These are phyloP conservation scores for Lomographa bimaculata DNA, from an alignment of 2,888 invertebrate genomes.

Conservation along the genomic window DNA sequence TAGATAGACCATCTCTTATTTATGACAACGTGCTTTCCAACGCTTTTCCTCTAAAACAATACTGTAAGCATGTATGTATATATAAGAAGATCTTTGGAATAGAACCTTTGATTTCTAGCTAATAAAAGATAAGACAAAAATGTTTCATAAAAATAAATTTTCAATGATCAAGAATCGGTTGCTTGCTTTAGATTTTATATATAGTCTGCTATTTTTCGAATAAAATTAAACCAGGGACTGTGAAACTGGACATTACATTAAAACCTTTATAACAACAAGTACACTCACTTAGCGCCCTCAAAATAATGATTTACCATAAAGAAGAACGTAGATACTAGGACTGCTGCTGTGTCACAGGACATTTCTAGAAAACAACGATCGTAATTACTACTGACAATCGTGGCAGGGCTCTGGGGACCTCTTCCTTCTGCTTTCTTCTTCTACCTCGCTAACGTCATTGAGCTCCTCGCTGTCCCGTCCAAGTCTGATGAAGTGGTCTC, in stretches of 20 bases:
- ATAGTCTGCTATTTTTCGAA: too few relatives aligned
- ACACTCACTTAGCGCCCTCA: constrained; percentile 48
- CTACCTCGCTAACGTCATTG: constrained; percentile 54
- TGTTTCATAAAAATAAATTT: too few relatives aligned
- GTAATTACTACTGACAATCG: constrained; percentile 65
- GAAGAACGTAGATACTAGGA: constrained; percentile 21
- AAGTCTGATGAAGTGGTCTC: constrained; percentile 72
- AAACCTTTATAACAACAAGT: constrained; percentile 46
- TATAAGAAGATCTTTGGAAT: too few relatives aligned
- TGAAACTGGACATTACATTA: constrained; percentile 29
- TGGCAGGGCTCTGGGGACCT: constrained; percentile 55
- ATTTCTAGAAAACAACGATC: constrained; percentile 1
- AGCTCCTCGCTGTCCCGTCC: constrained; percentile 71
- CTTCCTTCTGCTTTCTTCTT: constrained; percentile 61
- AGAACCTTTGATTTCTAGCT: too few relatives aligned
- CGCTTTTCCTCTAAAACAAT: too few relatives aligned
- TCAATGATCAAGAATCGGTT: too few relatives aligned
- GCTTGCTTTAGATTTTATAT: too few relatives aligned
- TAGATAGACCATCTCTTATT: too few relatives aligned
- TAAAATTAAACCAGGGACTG: constrained; percentile 1
- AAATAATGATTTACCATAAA: constrained; percentile 39
- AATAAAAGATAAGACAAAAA: too few relatives aligned
- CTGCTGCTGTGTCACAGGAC: constrained; percentile 7
- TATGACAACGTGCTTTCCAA: too few relatives aligned
- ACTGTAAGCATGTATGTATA: too few relatives aligned